Evolutionary conservation across 2,797 vertebrate genomes (phyloP).

Genomic region (Steatocranus sp.): DNA sequence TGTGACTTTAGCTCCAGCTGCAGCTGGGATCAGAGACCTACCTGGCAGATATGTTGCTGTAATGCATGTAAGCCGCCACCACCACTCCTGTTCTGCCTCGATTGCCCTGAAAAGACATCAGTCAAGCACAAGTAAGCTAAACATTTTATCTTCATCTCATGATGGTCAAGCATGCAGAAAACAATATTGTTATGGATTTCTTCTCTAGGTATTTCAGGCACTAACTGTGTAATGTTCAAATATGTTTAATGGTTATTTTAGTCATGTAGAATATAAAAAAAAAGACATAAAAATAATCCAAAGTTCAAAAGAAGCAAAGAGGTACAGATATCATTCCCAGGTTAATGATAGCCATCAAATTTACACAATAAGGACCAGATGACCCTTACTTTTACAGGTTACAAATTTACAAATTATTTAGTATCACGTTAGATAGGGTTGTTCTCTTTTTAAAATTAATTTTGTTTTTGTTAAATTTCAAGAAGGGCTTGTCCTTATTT

Average conservation of each 20-base stretch:
- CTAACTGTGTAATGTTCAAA: not conserved
- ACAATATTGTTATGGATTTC: not conserved
- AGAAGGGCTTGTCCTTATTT: not conserved
- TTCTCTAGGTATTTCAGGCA: not conserved
- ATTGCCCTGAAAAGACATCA: constrained; percentile 81
- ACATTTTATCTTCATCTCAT: not conserved
- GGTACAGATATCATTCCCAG: not conserved
- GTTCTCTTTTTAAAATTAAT: fast-evolving
- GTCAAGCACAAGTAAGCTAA: not conserved
- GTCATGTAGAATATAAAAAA: not conserved
- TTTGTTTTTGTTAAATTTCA: not conserved
- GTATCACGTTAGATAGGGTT: not conserved
- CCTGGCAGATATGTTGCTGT: constrained; percentile 98
- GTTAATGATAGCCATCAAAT: not conserved
- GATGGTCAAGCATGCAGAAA: not conserved
- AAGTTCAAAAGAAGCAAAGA: not conserved
- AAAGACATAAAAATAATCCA: not conserved
- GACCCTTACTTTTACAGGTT: not conserved
- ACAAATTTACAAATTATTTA: no score
- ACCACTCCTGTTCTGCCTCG: constrained; percentile 93
- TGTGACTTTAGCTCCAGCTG: not conserved
- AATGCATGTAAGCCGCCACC: constrained; percentile 97
- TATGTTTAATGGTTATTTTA: not conserved
- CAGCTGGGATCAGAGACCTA: constrained; percentile 46
- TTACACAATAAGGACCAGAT: not conserved